Evolutionary conservation across 2,888 invertebrate genomes (phyloP), one percentile per base, ranked within the genome.

Genomic region (Andricus curvator): DNA sequence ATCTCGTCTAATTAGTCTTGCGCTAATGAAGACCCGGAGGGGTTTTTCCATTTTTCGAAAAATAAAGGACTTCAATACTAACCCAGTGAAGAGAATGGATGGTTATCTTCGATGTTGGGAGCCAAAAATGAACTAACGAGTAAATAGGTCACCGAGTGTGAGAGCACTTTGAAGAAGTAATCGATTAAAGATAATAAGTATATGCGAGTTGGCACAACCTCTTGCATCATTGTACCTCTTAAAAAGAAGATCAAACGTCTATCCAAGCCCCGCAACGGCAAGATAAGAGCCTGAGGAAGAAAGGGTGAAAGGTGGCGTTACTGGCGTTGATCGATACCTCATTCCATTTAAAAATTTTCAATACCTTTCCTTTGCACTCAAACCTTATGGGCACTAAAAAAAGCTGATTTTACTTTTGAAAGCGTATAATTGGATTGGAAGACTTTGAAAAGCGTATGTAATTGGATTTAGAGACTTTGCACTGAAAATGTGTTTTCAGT

Each of bases 341-440:
- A 62, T 22, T 62, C 62, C 62, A 22, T 62, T 62, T 22, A 8
- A 13, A 62, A 62, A 62, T 25, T 11, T 62, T 25, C 62, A 62
- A 25, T 62, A 22, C 22, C 62, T n/a, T 62, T 62, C 62, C 25
- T 62, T 13, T 25, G 4, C 13, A 25, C n/a, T 62, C 25, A 62
- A 37, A 37, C 25, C 25, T 4, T 13, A 62, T 62, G 22, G 11
- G 25, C 22, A 62, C 22, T 62, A 25, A 62, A 62, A 60, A 62
- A 22, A 33, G 13, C 25, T 11, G 25, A 13, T 62, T 62, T 25
- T n/a, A 37, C n/a, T 22, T 62, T 62, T 62, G 13, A 62, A 62
- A 62, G 62, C n/a, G 62, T n/a, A 62, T 62, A 62, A 62, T 62
- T 62, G 62, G 62, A 62, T 62, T 22, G n/a, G 62, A 62, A 62